Base-by-base conservation (phyloP, 2,888 invertebrate species). In the Chelonus formosanus region DNA sequence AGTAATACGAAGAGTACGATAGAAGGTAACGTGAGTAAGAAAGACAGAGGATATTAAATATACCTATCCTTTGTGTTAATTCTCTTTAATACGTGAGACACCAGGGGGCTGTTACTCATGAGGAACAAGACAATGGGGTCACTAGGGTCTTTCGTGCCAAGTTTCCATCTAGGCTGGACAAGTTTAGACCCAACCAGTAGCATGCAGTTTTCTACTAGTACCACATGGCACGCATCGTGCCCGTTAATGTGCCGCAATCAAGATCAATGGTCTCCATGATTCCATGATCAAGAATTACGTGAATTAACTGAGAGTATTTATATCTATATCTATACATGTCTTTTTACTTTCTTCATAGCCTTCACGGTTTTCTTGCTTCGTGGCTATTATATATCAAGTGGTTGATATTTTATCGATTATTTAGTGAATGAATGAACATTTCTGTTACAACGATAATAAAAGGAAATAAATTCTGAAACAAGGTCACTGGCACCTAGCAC, bases 61-160 rank as follows among this genome's bases (percentile, higher is more conserved):
- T 59, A 50, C 36, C 5, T 45, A n/a, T 36, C 31, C 77, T 76
- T 76, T 76, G 76, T 76, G 79, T 78, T 80, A 79, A 80, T 80
- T 80, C 77, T 76, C 74, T 77, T 79, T 80, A 80, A 80, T 78
- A 76, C 74, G 70, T 67, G 70, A 67, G 71, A 72, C 54, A 54
- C 53, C 31, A 53, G 56, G 40, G 55, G 48, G 34, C 64, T 74
- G 78, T 76, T 75, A 73, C 76, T 72, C 75, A 65, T 71, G 74
- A 67, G 74, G 72, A 71, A 57, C 58, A 74, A 75, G 74, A 77
- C 76, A 79, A 80, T 75, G 74, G 73, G 80, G 80, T 80, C 79
- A 79, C 76, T 77, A 70, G 78, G 78, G 74, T 78, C 74, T 76
- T 76, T 74, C 77, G 76, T 76, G 76, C 74, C 76, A 79, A 79